These are phyloP conservation scores for Glossophaga mutica DNA, from an alignment of 2,797 vertebrate species.

Conservation along the genomic window DNA sequence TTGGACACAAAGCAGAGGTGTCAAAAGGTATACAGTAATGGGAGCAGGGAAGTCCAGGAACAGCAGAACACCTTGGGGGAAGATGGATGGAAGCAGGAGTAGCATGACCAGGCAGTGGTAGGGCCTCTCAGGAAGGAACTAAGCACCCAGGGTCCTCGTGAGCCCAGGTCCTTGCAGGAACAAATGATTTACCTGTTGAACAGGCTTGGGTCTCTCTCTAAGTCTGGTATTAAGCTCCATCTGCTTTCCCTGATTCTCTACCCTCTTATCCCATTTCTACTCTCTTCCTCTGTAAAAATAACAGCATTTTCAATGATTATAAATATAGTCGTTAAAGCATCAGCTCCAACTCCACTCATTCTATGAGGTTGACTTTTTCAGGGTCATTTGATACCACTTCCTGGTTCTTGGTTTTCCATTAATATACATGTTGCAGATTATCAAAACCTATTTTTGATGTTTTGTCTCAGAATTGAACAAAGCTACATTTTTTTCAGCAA, in stretches of 20 bases:
- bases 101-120: accelerated
- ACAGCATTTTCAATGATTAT: not conserved
- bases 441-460: not conserved
- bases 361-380: not conserved
- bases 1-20: not conserved
- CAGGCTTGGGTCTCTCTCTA: not conserved
- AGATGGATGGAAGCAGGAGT: not conserved
- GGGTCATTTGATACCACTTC: not conserved
- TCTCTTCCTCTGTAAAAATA: not conserved
- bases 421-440: not conserved
- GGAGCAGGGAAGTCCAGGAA: not conserved
- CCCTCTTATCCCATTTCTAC: not conserved
- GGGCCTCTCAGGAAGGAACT: not conserved
- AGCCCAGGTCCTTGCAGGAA: not conserved
- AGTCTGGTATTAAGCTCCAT: not conserved
- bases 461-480: not conserved
- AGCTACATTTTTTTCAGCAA: not conserved
- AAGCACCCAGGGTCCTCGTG: not conserved
- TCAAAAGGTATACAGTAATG: not conserved
- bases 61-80: not conserved
- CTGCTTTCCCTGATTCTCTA: not conserved
- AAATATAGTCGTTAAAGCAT: not conserved
- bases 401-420: not conserved
- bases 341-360: not conserved
- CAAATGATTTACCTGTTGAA: not conserved